Evolutionary conservation across 2,888 invertebrate species (phyloP).

Genomic region (Creontiades dilutus): DNA sequence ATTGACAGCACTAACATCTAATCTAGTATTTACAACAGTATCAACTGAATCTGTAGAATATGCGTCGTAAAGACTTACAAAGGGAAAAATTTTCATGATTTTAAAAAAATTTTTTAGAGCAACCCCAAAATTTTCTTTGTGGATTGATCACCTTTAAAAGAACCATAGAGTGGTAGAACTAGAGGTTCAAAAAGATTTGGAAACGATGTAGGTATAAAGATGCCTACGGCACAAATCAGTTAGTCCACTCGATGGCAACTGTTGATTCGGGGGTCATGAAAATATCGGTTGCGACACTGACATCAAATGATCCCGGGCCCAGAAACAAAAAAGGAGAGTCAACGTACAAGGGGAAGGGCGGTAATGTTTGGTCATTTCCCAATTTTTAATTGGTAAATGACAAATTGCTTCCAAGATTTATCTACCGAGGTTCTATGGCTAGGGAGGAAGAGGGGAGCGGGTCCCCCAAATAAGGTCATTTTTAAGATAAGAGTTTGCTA

Average conservation of each 20-base stretch:
- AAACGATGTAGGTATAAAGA: too few relatives aligned
- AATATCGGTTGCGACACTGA: not conserved
- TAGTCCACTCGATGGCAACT: not conserved
- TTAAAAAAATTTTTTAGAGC: too few relatives aligned
- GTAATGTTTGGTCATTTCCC: not conserved
- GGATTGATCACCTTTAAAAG: too few relatives aligned
- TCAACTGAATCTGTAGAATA: too few relatives aligned
- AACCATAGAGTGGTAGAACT: too few relatives aligned
- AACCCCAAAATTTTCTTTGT: too few relatives aligned
- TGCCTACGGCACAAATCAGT: not conserved
- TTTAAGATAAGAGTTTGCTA: constrained; percentile 26
- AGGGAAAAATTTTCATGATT: too few relatives aligned
- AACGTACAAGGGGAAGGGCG: not conserved
- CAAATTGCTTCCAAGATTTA: constrained; percentile 61
- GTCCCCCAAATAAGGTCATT: constrained; percentile 54
- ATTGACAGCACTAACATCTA: too few relatives aligned
- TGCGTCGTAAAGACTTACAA: too few relatives aligned
- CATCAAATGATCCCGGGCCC: constrained; percentile 49
- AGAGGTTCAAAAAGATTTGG: too few relatives aligned
- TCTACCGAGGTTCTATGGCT: not conserved
- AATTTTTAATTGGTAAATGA: constrained; percentile 44
- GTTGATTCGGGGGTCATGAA: not conserved
- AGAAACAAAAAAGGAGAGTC: constrained; percentile 15
- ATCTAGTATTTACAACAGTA: too few relatives aligned
- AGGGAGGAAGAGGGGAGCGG: constrained; percentile 7